A percentile compares a stretch with the other conserved stretches of the same genome.
Evolutionary conservation across 1,140 invertebrate genomes (phyloP).

Genomic region (Charaxes varanes): DNA sequence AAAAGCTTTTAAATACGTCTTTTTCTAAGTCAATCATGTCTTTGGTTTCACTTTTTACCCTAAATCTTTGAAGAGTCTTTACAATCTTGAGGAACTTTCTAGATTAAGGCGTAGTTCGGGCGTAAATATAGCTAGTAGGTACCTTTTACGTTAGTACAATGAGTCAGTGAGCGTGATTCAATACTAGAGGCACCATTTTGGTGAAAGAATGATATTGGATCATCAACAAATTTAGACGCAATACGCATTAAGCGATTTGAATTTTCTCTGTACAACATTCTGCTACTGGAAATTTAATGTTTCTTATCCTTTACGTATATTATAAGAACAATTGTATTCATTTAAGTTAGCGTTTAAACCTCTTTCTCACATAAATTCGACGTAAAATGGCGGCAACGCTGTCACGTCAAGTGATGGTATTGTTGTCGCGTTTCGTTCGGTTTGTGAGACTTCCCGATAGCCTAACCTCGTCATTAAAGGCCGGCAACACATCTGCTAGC

Average conservation of each 20-base stretch:
- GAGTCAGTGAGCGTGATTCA: constrained; percentile 41
- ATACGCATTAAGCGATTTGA: constrained; percentile 13
- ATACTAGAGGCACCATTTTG: constrained; percentile 32
- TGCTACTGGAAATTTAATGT: background rate
- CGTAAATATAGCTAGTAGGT: constrained; percentile 11
- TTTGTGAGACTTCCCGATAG: no score
- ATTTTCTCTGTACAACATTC: background rate
- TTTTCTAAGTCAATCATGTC: no score
- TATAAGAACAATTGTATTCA: no score
- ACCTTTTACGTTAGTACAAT: constrained; percentile 16
- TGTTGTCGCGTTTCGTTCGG: no score
- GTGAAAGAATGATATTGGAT: constrained; percentile 37
- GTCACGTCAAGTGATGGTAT: no score
- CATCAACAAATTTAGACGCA: constrained; percentile 37
- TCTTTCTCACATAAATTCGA: no score
- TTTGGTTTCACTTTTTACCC: no score
- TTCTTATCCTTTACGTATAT: background rate
- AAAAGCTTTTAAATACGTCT: no score
- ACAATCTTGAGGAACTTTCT: background rate
- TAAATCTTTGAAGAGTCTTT: background rate
- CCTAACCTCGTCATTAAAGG: no score
- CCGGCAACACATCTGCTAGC: no score
- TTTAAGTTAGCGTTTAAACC: no score
- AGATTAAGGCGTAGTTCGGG: constrained; percentile 2
- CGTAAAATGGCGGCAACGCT: no score